Conservation (phyloP, 1,140 invertebrate species). For the Capitella teleta region DNA sequence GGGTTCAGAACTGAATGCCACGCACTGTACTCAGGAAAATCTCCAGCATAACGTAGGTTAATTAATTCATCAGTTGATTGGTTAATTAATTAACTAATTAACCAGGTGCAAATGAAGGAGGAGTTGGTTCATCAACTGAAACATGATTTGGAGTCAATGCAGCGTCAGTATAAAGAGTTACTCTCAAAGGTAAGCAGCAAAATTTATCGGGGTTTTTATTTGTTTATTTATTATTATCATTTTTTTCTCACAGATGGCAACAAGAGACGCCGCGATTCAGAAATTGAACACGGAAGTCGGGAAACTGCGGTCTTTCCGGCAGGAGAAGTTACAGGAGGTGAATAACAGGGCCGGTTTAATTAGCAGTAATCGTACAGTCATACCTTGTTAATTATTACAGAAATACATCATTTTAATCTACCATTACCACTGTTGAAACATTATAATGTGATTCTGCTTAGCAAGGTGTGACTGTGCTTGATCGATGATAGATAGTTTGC, state of each 20-base stretch:
- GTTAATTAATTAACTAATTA: neutral
- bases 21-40: constrained; percentile 28
- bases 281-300: constrained; percentile 31
- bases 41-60: constrained; percentile 28
- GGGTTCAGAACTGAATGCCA: constrained; percentile 24
- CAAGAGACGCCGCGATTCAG: constrained; percentile 34
- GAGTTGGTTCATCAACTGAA: constrained; percentile 28
- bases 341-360: no score
- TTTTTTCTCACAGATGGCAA: constrained; percentile 17
- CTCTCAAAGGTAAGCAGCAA: constrained; percentile 20
- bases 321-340: constrained; percentile 30
- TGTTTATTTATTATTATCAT: neutral
- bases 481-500: no score
- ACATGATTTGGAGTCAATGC: constrained; percentile 23
- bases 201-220: neutral
- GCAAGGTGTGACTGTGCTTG: no score
- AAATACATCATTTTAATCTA: no score
- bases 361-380: no score
- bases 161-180: constrained; percentile 31
- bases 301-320: constrained; percentile 26
- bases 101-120: constrained; percentile 25
- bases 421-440: no score
- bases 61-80: neutral
- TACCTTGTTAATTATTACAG: no score
- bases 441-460: no score